Evolutionary conservation across 2,113 vertebrate species (phyloP).

Genomic region (Azemiops feae): DNA sequence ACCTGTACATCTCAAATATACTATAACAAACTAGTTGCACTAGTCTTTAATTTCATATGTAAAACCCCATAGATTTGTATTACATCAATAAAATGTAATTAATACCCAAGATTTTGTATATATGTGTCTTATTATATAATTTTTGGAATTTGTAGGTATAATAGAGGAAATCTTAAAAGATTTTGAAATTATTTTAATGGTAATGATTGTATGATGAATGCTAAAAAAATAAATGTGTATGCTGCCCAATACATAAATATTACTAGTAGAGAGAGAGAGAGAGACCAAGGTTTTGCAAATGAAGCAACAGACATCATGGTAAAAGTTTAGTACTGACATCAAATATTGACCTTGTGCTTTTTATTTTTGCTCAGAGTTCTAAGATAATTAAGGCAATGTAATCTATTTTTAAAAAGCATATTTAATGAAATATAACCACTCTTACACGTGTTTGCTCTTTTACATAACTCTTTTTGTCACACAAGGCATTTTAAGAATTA

Average conservation of each 20-base stretch:
- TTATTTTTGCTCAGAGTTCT: background rate
- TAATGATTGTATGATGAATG: background rate
- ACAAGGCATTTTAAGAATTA: background rate
- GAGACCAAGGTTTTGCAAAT: background rate
- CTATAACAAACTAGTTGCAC: constrained; percentile 44
- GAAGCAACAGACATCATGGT: background rate
- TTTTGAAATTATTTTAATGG: background rate
- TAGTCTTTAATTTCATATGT: constrained; percentile 34
- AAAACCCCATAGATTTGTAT: constrained; percentile 45
- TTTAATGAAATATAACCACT: background rate
- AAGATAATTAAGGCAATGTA: background rate
- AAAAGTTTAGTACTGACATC: background rate
- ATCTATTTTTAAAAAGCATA: background rate
- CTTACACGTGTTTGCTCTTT: background rate
- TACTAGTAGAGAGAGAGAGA: background rate
- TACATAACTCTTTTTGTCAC: background rate
- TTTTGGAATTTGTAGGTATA: background rate
- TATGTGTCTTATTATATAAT: background rate
- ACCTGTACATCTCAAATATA: constrained; percentile 53
- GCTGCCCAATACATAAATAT: background rate
- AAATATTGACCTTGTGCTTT: background rate
- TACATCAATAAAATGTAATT: constrained; percentile 39
- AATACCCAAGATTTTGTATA: background rate
- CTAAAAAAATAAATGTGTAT: background rate
- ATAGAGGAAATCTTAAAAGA: background rate